These are phyloP conservation scores for Drosophila infuscata DNA, from an alignment of 2,888 invertebrate species.

Conservation along the genomic window DNA sequence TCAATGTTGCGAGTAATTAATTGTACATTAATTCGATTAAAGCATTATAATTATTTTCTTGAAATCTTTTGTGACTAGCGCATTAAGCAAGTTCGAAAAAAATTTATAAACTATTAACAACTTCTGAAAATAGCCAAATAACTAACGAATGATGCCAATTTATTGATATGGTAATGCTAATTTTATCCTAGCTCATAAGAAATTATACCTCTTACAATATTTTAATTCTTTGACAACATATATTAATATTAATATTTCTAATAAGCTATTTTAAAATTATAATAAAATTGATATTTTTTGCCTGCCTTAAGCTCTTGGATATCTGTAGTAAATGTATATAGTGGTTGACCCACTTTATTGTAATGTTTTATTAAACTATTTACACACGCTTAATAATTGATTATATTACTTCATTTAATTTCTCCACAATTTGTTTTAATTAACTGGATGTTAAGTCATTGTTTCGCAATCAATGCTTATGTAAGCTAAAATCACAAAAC, in stretches of 20 bases:
- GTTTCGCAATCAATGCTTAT: conserved; percentile 10
- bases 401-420: neutral
- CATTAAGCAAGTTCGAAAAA: neutral
- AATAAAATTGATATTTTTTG: neutral
- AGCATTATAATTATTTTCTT: neutral
- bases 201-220: no score
- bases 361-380: neutral
- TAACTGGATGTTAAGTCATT: neutral
- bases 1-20: neutral
- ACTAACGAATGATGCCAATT: neutral
- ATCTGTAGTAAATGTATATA: neutral
- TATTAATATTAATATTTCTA: neutral
- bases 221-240: neutral
- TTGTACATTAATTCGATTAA: neutral
- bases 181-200: neutral
- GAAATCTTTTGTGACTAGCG: no score
- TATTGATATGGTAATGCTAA: neutral
- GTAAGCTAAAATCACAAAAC: conserved; percentile 4
- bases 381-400: neutral
- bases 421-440: conserved; percentile 13
- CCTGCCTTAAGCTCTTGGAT: neutral
- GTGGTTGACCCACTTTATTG: neutral
- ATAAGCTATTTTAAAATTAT: neutral
- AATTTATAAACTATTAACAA: neutral
- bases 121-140: neutral